Conservation (phyloP, 2,888 invertebrate genomes). For the Drosophila multiciliata region DNA sequence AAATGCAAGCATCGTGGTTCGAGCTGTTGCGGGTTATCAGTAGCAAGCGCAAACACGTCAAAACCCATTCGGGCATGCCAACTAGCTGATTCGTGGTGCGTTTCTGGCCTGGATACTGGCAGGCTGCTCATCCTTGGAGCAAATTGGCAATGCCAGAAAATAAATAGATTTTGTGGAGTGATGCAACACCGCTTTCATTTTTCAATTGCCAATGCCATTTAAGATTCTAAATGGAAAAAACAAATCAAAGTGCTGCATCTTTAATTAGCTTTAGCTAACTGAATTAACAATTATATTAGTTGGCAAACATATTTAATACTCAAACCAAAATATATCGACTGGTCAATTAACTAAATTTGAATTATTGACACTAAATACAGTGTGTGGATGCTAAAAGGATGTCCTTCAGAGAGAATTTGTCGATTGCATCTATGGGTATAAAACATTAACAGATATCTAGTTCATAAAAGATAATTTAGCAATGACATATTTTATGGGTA, state of each 20-base stretch:
- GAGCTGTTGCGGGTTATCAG: slow-evolving; percentile 65
- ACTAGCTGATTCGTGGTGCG: slow-evolving; percentile 31
- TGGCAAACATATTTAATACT: not conserved
- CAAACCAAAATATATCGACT: not conserved
- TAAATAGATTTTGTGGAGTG: slow-evolving; percentile 33
- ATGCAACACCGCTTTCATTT: slow-evolving; percentile 4
- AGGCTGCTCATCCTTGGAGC: slow-evolving; percentile 39
- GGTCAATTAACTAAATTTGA: not conserved
- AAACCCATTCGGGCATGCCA: slow-evolving; percentile 18
- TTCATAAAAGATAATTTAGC: not conserved
- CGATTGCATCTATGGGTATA: not conserved
- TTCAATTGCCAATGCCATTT: not conserved
- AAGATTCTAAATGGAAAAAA: slow-evolving; percentile 15
- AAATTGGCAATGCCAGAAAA: slow-evolving; percentile 40
- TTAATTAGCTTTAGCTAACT: not conserved
- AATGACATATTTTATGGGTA: not conserved
- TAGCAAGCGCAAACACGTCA: slow-evolving; percentile 54
- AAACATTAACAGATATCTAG: not conserved
- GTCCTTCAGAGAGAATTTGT: not conserved
- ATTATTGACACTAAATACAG: not conserved
- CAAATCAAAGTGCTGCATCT: not conserved
- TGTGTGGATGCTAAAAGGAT: not conserved
- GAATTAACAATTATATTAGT: not conserved
- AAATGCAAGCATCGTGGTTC: slow-evolving; percentile 65
- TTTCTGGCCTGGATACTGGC: slow-evolving; percentile 31